Conservation (phyloP, 2,113 vertebrate genomes). For the Condylura cristata region DNA sequence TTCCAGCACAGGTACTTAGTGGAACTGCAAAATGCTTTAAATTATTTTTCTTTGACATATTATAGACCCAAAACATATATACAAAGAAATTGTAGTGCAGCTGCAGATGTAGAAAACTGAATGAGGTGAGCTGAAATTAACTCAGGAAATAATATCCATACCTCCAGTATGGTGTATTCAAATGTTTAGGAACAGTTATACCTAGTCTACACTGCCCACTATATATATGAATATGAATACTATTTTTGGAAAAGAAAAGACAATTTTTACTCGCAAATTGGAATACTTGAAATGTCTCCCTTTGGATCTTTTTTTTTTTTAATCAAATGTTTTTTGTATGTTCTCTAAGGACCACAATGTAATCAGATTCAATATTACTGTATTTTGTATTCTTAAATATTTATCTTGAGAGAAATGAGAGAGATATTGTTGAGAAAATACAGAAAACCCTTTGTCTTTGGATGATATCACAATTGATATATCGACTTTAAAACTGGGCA, state of each 20-base stretch:
- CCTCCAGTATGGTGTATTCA: neutral
- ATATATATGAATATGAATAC: slow-evolving; percentile 27
- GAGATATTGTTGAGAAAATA: neutral
- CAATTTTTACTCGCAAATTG: slow-evolving; percentile 35
- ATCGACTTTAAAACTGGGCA: slow-evolving; percentile 69
- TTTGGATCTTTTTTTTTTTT: neutral
- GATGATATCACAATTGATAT: slow-evolving; percentile 37
- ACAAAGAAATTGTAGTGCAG: neutral
- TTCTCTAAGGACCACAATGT: slow-evolving; percentile 27
- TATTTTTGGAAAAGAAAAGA: neutral
- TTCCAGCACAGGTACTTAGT: neutral
- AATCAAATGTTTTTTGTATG: slow-evolving; percentile 44
- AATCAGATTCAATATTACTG: slow-evolving; percentile 47
- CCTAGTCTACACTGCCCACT: neutral
- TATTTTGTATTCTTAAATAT: neutral
- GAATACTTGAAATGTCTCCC: slow-evolving; percentile 2
- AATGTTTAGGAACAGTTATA: neutral
- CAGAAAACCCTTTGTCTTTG: slow-evolving; percentile 32
- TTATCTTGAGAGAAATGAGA: slow-evolving; percentile 24
- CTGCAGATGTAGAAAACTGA: neutral
- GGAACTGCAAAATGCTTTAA: neutral
- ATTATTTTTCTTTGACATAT: neutral
- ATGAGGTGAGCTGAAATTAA: neutral
- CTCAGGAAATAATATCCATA: neutral
- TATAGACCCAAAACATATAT: slow-evolving; percentile 36